Evolutionary conservation across 2,797 vertebrate genomes (phyloP).

Genomic region (Epinephelus awoara): DNA sequence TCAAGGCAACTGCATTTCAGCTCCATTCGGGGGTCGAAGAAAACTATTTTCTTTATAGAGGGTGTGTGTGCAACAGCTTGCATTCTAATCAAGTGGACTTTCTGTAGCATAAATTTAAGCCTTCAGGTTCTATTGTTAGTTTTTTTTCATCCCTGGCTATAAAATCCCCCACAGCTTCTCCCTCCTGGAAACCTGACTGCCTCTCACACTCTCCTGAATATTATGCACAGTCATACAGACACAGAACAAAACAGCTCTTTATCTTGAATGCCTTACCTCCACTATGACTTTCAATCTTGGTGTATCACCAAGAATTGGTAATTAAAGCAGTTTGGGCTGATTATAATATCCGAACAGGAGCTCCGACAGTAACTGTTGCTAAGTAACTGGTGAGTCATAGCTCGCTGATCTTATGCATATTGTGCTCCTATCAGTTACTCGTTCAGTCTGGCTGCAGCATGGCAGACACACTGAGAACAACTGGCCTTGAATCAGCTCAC

Average conservation of each 20-base stretch:
- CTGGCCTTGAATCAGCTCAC: not conserved
- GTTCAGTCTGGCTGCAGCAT: constrained; percentile 20
- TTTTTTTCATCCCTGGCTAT: not conserved
- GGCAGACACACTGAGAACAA: not conserved
- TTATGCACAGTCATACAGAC: not conserved
- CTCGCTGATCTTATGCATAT: constrained; percentile 44
- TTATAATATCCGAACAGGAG: constrained; percentile 52
- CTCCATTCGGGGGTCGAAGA: not conserved
- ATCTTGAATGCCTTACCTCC: constrained; percentile 8
- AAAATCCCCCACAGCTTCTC: not conserved
- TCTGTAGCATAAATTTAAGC: not conserved
- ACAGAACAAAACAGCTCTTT: not conserved
- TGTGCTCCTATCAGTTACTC: constrained; percentile 34
- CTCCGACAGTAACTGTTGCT: constrained; percentile 65
- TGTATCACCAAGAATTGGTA: constrained; percentile 10
- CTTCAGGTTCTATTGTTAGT: not conserved
- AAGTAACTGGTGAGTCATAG: constrained; percentile 65
- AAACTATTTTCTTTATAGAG: not conserved
- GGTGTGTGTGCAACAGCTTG: not conserved
- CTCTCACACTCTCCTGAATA: not conserved
- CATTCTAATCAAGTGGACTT: constrained; percentile 5
- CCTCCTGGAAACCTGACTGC: not conserved
- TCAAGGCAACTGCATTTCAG: constrained; percentile 24
- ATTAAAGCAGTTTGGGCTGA: constrained; percentile 50
- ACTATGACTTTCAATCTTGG: constrained; percentile 7